Base-by-base conservation (phyloP, 2,888 invertebrate genomes). In the Lasioglossum oenotherae region DNA sequence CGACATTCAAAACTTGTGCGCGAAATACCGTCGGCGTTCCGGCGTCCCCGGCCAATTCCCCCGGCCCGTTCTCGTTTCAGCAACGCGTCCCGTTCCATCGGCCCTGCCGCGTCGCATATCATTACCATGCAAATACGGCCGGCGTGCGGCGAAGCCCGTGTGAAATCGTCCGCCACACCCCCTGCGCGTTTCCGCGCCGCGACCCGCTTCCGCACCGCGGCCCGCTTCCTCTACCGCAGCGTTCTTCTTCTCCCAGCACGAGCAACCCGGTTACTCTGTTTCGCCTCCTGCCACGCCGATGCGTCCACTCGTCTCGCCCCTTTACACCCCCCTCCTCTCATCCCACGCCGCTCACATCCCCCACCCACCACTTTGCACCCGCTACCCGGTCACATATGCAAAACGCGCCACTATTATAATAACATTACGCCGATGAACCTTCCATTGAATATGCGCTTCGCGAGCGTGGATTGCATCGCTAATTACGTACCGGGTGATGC, bases 371-470 rank as follows among this genome's bases (percentile, higher is more conserved):
- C 60, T 69, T 69, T 75, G 23, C 76, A 64, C 41, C 87, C 49
- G 85, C 80, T 85, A 88, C 85, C 87, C 90, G 90, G 92, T 92
- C 93, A 90, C 92, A 92, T 93, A 94, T 94, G 94, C 93, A 94
- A 94, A 94, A 93, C 93, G 93, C 89, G 91, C 93, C 93, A 90
- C 93, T 92, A 94, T 94, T 94, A 94, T 94, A 95, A 94, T 94
- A 94, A 94, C 94, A 93, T 94, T 94, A 94, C 92, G 93, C 89
- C 93, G 93, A 94, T 94, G 93, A 94, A 94, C 93, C 93, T 93
- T 93, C 93, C 93, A 93, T 93, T 93, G 92, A 93, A 93, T 93
- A 91, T 92, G 91, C 90, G 91, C 87, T 87, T 79, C 87, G 88
- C 87, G 92, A 85, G 90, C 92, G 92, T 91, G 93, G 93, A 93